Conservation (phyloP, 2,888 invertebrate species). For the Peribatodes rhomboidaria region DNA sequence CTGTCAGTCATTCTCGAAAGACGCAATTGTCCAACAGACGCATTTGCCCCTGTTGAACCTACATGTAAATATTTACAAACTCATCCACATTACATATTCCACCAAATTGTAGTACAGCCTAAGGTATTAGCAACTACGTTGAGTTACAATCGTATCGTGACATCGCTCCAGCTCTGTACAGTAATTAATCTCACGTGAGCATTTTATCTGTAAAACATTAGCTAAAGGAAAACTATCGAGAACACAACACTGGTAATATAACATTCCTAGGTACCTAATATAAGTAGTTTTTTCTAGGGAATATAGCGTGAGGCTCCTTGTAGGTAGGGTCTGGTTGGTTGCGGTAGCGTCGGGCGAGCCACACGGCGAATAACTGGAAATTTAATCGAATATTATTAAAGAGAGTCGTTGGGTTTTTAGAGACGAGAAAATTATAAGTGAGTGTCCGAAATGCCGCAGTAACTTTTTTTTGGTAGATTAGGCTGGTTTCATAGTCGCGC, state of each 20-base stretch:
- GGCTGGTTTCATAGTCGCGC: too few species aligned
- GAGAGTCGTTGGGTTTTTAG: background rate
- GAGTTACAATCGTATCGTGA: background rate
- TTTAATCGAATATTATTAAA: background rate
- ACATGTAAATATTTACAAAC: too few species aligned
- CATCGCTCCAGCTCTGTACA: slow-evolving; percentile 1
- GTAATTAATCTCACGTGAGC: background rate
- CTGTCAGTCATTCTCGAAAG: too few species aligned
- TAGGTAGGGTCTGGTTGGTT: slow-evolving; percentile 92
- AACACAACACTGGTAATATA: slow-evolving; percentile 43
- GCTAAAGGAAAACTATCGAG: slow-evolving; percentile 27
- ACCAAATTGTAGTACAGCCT: background rate
- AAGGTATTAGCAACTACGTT: background rate
- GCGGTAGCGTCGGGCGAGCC: slow-evolving; percentile 92
- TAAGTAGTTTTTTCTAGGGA: slow-evolving; percentile 87
- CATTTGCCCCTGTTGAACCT: too few species aligned
- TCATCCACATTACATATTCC: background rate
- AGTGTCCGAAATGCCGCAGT: background rate
- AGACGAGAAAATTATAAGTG: slow-evolving; percentile 4
- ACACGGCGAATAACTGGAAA: slow-evolving; percentile 92
- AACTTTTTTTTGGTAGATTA: too few species aligned
- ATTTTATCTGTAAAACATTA: background rate
- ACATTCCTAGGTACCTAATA: slow-evolving; percentile 55
- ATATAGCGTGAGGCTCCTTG: slow-evolving; percentile 91
- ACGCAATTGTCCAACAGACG: too few species aligned